Evolutionary conservation across 2,113 vertebrate species (phyloP).

Genomic region (Tonatia bakeri): DNA sequence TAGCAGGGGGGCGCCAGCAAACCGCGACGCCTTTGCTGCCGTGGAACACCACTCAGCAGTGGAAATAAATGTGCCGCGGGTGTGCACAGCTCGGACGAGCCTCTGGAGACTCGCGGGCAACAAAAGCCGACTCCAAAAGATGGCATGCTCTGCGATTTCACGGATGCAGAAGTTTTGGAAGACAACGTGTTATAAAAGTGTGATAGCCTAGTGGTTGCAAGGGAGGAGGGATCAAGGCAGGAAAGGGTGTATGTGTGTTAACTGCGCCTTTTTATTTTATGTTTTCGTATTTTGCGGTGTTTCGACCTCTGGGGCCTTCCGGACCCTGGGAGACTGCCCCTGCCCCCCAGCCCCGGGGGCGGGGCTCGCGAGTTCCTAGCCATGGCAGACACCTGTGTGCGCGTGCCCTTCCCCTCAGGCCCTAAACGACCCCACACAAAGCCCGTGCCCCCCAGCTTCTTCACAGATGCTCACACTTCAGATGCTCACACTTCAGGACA

Average conservation of each 20-base stretch:
- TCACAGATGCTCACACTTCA: accelerated
- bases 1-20: too few species aligned
- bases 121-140: background rate
- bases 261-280: background rate
- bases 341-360: background rate
- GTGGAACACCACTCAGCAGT: background rate
- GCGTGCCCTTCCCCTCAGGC: accelerated
- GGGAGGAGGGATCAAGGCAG: background rate
- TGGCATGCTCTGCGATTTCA: background rate
- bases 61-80: background rate
- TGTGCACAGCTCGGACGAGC: background rate
- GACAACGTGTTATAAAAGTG: background rate
- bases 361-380: too few species aligned
- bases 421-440: background rate
- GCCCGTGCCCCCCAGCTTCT: too few species aligned
- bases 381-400: background rate
- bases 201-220: background rate
- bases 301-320: background rate
- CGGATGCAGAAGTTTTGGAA: background rate
- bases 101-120: background rate
- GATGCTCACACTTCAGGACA: too few species aligned
- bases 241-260: background rate
- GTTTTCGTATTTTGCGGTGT: background rate
- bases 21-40: accelerated
- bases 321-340: background rate